Conservation (phyloP, 2,797 vertebrate genomes). For the Peromyscus aztecus region DNA sequence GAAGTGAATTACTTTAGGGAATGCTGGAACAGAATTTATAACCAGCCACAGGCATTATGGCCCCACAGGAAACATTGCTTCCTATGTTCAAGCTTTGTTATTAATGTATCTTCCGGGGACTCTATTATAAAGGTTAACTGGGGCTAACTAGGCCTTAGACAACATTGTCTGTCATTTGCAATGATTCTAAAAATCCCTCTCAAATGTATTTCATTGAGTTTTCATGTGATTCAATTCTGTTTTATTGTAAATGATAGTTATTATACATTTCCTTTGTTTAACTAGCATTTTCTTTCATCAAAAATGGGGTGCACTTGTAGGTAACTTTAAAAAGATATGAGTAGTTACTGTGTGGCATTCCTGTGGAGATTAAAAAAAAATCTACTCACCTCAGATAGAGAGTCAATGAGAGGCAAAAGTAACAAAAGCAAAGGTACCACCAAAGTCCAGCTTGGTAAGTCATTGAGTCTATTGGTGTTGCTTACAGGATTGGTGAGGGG, state of each 20-base stretch:
- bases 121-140: slow-evolving; percentile 1
- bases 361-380: not conserved
- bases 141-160: not conserved
- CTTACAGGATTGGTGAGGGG: not conserved
- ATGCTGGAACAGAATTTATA: not conserved
- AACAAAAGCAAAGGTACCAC: not conserved
- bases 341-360: not conserved
- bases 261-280: not conserved
- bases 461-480: not conserved
- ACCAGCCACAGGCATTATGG: not conserved
- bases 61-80: not conserved
- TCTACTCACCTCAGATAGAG: not conserved
- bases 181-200: not conserved
- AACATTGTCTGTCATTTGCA: not conserved
- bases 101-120: not conserved
- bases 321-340: not conserved
- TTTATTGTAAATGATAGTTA: not conserved
- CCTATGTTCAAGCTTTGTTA: not conserved
- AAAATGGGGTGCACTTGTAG: not conserved
- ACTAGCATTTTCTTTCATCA: not conserved
- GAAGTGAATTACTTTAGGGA: not conserved
- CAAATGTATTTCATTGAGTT: not conserved
- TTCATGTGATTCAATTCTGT: not conserved
- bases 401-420: not conserved
- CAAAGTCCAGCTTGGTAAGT: not conserved